Conservation (phyloP, 2,113 vertebrate species). For the Chamaea fasciata region DNA sequence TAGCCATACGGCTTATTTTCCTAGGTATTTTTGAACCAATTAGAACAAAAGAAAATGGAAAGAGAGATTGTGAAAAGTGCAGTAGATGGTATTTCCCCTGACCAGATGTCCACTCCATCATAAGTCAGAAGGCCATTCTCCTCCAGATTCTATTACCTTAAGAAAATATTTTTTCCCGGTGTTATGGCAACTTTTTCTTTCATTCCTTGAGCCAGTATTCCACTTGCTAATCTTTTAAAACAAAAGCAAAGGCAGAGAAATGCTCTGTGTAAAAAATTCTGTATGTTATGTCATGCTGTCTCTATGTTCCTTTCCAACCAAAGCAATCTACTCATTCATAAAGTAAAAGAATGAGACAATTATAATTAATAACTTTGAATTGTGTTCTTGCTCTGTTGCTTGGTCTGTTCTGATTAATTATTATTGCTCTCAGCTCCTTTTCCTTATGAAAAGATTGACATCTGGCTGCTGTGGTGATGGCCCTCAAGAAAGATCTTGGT, state of each 20-base stretch:
- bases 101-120: fast-evolving
- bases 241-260: background rate
- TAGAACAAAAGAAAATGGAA: background rate
- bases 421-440: background rate
- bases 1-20: background rate
- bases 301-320: background rate
- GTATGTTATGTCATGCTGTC: background rate
- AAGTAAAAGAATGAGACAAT: background rate
- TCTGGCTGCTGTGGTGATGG: background rate
- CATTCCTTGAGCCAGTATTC: background rate
- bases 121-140: background rate
- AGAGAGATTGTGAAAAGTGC: background rate
- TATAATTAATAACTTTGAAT: background rate
- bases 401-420: background rate
- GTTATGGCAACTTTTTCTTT: background rate
- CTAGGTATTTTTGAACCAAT: background rate
- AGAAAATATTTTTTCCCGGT: fast-evolving
- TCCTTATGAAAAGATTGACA: background rate
- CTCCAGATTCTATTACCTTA: background rate
- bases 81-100: background rate
- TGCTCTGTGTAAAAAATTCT: background rate
- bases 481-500: background rate
- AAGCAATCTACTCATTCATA: background rate
- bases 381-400: background rate
- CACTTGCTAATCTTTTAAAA: background rate